Conservation (phyloP, 2,113 vertebrate species). For the Gobius niger region DNA sequence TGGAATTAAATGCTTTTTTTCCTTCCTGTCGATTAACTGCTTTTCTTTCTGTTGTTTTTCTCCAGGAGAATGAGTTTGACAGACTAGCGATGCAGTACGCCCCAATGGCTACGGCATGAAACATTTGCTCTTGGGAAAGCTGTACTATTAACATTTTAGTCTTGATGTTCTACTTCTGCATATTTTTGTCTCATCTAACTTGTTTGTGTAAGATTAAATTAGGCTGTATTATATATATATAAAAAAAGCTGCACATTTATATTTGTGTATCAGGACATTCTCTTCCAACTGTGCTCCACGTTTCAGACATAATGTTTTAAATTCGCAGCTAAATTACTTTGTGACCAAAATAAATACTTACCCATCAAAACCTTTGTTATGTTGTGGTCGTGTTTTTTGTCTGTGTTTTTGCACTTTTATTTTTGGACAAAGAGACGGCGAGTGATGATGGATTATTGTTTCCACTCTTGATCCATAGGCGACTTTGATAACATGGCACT, state of each 20-base stretch:
- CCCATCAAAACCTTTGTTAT: not conserved
- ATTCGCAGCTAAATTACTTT: not conserved
- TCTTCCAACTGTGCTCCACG: constrained; percentile 7
- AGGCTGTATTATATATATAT: not conserved
- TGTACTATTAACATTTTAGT: not conserved
- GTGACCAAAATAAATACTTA: not conserved
- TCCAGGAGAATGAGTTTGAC: constrained; percentile 93
- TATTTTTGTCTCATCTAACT: not conserved
- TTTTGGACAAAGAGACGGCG: too few relatives aligned
- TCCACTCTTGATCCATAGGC: too few relatives aligned
- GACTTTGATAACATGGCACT: too few relatives aligned
- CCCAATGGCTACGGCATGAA: constrained; percentile 75
- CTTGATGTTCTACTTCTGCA: not conserved
- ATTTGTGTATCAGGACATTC: constrained; percentile 46
- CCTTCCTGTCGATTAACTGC: constrained; percentile 17
- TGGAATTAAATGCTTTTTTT: too few relatives aligned
- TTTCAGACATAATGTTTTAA: not conserved
- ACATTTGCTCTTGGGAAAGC: constrained; percentile 1
- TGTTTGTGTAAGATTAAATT: not conserved
- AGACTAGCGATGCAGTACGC: constrained; percentile 87
- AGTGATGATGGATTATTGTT: too few relatives aligned
- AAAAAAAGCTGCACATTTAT: not conserved
- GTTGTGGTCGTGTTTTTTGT: not conserved
- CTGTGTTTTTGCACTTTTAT: not conserved
- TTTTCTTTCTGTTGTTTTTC: constrained; percentile 25